phyloP scores from a whole-genome alignment of 2,888 invertebrate species.

The Tridacna gigas region DNA sequence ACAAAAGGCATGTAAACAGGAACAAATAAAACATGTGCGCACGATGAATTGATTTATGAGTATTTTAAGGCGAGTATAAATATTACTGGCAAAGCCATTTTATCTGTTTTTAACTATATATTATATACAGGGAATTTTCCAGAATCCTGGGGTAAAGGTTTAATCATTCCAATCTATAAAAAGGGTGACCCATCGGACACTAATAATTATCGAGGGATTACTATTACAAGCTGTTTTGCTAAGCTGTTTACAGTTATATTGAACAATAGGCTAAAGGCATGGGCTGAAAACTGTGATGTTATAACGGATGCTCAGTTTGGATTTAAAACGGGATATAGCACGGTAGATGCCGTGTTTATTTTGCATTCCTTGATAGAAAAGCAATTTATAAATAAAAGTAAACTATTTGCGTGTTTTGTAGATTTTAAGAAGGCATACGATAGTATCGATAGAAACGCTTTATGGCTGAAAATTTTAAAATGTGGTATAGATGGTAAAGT shows the following conservation, averaged over 20 bases:
- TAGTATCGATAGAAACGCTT: background rate
- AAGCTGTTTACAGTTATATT: constrained; percentile 20
- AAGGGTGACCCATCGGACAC: constrained; percentile 6
- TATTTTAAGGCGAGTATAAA: constrained; percentile 1
- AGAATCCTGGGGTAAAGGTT: constrained; percentile 5
- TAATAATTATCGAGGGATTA: constrained; percentile 12
- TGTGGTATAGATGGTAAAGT: constrained; percentile 5
- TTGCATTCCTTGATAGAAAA: background rate
- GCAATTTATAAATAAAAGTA: background rate
- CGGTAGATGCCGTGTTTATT: background rate
- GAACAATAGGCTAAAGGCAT: background rate
- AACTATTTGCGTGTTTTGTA: constrained; percentile 13
- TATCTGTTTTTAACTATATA: constrained; percentile 5
- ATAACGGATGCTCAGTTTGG: constrained; percentile 9
- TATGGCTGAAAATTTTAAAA: background rate
- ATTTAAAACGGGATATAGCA: constrained; percentile 10
- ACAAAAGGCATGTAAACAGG: background rate
- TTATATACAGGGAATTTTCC: constrained; percentile 20
- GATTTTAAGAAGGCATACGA: constrained; percentile 17
- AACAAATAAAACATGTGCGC: background rate
- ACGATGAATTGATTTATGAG: background rate
- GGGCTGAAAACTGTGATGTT: background rate
- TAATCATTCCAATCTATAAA: constrained; percentile 9
- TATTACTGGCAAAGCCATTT: background rate
- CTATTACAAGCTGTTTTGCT: constrained; percentile 4